Evolutionary conservation across 1,140 invertebrate genomes (phyloP), one percentile per base, ranked within the genome.

Genomic region (Pogonognathellus flavescens): DNA sequence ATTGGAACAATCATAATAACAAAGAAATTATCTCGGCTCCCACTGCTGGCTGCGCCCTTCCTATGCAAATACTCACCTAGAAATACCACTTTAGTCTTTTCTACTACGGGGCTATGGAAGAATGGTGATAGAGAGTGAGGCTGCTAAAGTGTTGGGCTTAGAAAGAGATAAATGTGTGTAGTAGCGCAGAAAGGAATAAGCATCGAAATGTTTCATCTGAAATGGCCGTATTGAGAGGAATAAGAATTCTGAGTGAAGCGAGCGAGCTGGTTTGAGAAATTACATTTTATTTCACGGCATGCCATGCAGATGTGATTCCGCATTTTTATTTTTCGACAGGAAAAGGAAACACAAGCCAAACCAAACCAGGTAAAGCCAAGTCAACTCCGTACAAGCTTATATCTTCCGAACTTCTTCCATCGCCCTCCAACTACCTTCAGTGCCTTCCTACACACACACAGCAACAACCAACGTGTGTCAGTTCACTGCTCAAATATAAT

Each of bases 321-420:
- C 53, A 85, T 85, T 85, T 85, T 85, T 85, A 80, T 81, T 81
- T 62, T 85, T 81, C 60, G 84, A 85, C 84, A 85, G 84, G 84
- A 85, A 85, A 85, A 81, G 84, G 76, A 85, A 85, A 85, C 53
- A 80, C 82, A 50, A 81, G 70, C 70, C 70, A 76, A 76, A 9
- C 31, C 70, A 18, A 76, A 31, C 22, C 59, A 14, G 25, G 22
- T 25, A 4, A 5, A 66, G 11, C 62, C 9, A 60, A 22, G 7
- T 13, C 10, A 66, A 31, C 9, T 18, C 18, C 5, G 9, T 6
- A 18, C 18, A 25, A 66, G 60, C 60, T 66, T 31, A 14, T 25
- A 25, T 66, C 62, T 20, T 20, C 49, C 41, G 13, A 76, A 76
- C 70, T 76, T 49, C 14, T 18, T 76, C n/a, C 11, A 50, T 49